Evolutionary conservation across 2,888 invertebrate genomes (phyloP), one percentile per base, ranked within the genome.

Genomic region (Thera britannica): DNA sequence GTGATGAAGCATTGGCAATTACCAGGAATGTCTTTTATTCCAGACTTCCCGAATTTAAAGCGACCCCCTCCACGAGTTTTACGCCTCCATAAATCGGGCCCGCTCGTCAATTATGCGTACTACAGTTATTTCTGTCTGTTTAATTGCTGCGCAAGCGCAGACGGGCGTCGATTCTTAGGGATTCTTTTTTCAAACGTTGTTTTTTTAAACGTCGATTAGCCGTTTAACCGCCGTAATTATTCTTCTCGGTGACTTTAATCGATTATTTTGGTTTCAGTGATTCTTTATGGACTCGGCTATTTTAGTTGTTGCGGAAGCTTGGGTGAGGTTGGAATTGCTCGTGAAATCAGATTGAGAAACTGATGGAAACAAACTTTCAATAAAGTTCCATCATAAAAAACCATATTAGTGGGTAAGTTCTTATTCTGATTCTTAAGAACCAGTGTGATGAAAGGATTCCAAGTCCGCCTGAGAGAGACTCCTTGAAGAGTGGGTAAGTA

Each of bases 61-160:
- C 54, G 74, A 63, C 65, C 71, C 72, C 72, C 70, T 65, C 70
- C 60, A 38, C 41, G 51, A 23, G 41, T 75, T 80, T 83, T 83
- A 83, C 84, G 81, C 73, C 78, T 79, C 79, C 85, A 86, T 87
- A 89, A 90, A 90, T 90, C 87, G 84, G 76, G 76, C 73, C 67
- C 75, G 81, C 82, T 86, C 88, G 87, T 90, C 87, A 90, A 90
- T 91, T 87, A 86, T 81, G 82, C 84, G 86, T 82, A 83, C 80
- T 81, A 82, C 34, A 54, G 58, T 46, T 91, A 92, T 92, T 91
- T 90, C 80, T 80, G 90, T 86, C 85, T 78, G 83, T 89, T 90
- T 91, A 90, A 92, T 91, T 90, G 85, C 88, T 80, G 85, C 84
- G 84, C 86, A 82, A 81, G 87, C 88, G 86, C 85, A 82, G 73